Conservation (phyloP, 2,888 invertebrate species). For the Cheilosia vulpina region DNA sequence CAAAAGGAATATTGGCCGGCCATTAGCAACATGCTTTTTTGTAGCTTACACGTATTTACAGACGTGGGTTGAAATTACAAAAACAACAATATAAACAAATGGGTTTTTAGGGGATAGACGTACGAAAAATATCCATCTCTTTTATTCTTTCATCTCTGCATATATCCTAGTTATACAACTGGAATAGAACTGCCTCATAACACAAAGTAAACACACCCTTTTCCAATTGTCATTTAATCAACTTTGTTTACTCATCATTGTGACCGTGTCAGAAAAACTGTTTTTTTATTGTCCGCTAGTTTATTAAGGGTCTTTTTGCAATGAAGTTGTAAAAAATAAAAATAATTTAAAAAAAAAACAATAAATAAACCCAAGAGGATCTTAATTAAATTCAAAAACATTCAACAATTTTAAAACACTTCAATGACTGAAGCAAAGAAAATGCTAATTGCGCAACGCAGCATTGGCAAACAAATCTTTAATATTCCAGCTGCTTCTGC, state of each 20-base stretch:
- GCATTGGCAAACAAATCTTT: constrained; percentile 58
- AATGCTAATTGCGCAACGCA: constrained; percentile 69
- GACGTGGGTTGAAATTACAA: too few species aligned
- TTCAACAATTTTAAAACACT: neutral
- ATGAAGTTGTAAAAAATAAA: constrained; percentile 34
- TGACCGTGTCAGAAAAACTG: constrained; percentile 32
- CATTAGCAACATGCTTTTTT: too few species aligned
- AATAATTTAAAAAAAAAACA: neutral
- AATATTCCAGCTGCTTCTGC: constrained; percentile 58
- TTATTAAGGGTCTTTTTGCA: constrained; percentile 16
- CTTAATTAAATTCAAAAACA: neutral
- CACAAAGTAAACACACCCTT: neutral
- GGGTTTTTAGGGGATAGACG: too few species aligned
- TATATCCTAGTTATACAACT: too few species aligned
- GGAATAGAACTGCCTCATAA: too few species aligned
- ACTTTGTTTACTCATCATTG: constrained; percentile 50
- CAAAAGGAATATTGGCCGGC: too few species aligned
- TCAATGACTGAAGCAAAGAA: constrained; percentile 77
- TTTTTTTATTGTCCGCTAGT: constrained; percentile 23
- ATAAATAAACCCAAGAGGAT: neutral
- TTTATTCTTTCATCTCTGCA: too few species aligned
- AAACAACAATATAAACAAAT: too few species aligned
- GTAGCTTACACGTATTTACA: too few species aligned
- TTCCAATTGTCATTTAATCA: constrained; percentile 8
- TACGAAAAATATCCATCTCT: too few species aligned